Percentiles rank a stretch among this genome's conserved stretches.
Conservation (phyloP, 2,797 vertebrate genomes). For the Molossus alvarezi region DNA sequence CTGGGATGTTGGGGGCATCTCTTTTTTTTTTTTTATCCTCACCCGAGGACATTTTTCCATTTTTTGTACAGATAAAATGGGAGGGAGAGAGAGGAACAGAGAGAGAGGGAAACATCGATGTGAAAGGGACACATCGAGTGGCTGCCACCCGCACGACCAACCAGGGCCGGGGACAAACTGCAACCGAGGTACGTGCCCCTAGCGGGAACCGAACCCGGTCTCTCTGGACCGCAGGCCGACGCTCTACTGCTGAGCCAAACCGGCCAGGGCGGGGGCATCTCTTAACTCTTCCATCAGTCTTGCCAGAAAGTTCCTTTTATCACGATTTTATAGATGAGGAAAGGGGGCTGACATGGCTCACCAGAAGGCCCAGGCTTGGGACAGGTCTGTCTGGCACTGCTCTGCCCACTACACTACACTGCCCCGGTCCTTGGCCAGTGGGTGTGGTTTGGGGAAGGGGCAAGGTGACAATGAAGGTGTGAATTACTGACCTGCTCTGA, state of each 20-base stretch:
- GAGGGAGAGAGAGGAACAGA: too few relatives aligned
- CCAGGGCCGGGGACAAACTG: too few relatives aligned
- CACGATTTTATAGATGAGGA: not conserved
- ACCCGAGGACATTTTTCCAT: too few relatives aligned
- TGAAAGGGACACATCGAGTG: too few relatives aligned
- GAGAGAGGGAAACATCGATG: too few relatives aligned
- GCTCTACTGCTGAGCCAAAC: too few relatives aligned
- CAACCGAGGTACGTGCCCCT: too few relatives aligned
- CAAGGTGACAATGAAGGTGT: not conserved
- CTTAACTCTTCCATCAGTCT: not conserved
- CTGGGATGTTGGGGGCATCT: not conserved
- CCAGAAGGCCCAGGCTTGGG: not conserved
- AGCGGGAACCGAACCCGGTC: too few relatives aligned
- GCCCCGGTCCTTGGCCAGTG: not conserved
- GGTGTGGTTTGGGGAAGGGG: not conserved
- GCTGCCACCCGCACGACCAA: too few relatives aligned
- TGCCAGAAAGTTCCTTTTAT: not conserved
- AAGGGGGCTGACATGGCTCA: not conserved
- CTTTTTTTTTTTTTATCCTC: too few relatives aligned
- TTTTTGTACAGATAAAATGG: too few relatives aligned
- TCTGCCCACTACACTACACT: not conserved
- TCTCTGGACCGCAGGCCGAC: too few relatives aligned
- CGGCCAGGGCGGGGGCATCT: not conserved
- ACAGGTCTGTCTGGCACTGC: not conserved
- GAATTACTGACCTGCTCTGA: not conserved